Evolutionary conservation across 1,140 invertebrate genomes (phyloP).

Genomic region (Stenopsyche tienmushanensis): DNA sequence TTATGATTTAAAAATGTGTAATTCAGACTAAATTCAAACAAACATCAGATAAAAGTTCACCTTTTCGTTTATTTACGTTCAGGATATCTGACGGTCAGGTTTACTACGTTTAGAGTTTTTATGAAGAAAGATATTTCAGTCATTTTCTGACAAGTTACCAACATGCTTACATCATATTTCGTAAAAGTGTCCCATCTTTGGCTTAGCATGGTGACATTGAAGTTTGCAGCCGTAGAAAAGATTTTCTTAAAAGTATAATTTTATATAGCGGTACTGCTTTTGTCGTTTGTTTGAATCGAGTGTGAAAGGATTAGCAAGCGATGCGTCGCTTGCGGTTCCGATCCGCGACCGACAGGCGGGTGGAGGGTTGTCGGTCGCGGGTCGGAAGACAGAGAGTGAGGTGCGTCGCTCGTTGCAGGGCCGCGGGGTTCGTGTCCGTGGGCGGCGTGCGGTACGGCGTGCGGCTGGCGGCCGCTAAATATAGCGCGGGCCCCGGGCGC

Average conservation of each 20-base stretch:
- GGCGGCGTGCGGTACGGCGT: conserved; percentile 61
- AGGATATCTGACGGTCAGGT: no score
- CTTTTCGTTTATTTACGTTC: no score
- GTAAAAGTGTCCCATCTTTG: background rate
- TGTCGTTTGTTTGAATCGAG: background rate
- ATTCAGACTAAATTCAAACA: no score
- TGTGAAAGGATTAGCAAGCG: background rate
- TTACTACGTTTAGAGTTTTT: no score
- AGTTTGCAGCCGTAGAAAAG: no score
- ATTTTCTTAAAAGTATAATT: no score
- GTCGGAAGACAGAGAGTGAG: background rate
- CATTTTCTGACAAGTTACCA: no score
- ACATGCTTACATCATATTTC: no score
- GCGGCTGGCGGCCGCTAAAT: conserved; percentile 52
- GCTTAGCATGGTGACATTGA: background rate
- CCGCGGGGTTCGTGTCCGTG: conserved; percentile 58
- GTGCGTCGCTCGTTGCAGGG: conserved; percentile 44
- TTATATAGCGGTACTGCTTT: background rate
- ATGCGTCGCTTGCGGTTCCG: background rate
- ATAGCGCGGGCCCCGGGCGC: conserved; percentile 31
- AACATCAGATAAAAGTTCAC: no score
- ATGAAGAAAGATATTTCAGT: no score
- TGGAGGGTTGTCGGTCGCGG: background rate
- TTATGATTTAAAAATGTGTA: no score
- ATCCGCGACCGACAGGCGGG: background rate